These are phyloP conservation scores for Hypselothyrea guttata DNA, from an alignment of 2,888 invertebrate species.

Conservation along the genomic window DNA sequence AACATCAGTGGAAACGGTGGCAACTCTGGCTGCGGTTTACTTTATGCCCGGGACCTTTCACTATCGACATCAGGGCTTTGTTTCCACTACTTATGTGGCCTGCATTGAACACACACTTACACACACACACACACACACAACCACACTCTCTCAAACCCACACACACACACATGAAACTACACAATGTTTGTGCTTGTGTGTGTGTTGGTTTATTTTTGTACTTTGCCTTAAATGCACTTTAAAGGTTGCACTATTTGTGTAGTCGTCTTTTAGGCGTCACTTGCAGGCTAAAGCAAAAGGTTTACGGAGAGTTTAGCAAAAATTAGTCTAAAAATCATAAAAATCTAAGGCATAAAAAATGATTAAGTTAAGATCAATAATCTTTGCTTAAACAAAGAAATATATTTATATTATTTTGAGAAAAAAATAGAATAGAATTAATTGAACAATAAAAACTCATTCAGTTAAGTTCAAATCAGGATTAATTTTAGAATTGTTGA, in stretches of 20 bases:
- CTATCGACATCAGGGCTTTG: slow-evolving; percentile 61
- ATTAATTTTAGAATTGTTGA: too few species aligned
- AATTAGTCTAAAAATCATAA: too few species aligned
- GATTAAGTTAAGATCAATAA: too few species aligned
- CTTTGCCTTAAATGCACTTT: not conserved
- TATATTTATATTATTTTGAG: too few species aligned
- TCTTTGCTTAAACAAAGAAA: too few species aligned
- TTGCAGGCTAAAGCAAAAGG: too few species aligned
- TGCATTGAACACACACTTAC: slow-evolving; percentile 18
- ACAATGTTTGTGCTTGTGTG: not conserved
- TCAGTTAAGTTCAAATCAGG: too few species aligned
- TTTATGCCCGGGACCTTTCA: slow-evolving; percentile 56
- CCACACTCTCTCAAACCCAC: not conserved
- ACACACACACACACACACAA: slow-evolving; percentile 5
- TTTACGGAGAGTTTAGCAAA: too few species aligned
- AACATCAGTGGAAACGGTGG: slow-evolving; percentile 12
- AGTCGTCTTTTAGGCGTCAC: too few species aligned
- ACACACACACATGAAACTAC: not conserved
- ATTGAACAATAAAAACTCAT: too few species aligned
- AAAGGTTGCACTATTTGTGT: not conserved
- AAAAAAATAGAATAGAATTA: too few species aligned
- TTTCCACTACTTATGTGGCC: slow-evolving; percentile 49
- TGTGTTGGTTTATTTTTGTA: not conserved
- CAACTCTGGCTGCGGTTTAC: slow-evolving; percentile 29
- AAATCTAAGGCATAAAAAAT: too few species aligned